Evolutionary conservation across 2,113 vertebrate species (phyloP).

Genomic region (Lampris megalopsis): DNA sequence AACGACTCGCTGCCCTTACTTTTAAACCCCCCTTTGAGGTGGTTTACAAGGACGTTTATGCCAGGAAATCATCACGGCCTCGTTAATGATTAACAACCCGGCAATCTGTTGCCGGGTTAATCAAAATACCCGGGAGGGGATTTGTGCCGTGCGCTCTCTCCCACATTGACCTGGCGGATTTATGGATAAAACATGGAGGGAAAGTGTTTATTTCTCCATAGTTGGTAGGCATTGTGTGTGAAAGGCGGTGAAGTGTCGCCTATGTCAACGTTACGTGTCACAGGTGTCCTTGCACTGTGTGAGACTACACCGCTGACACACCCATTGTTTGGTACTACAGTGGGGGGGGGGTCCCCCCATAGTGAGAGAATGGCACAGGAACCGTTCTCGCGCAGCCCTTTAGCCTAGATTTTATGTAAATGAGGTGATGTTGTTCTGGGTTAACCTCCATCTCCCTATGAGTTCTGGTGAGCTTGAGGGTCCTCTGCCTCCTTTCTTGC

Average conservation of each 20-base stretch:
- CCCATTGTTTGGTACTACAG: slow-evolving; percentile 24
- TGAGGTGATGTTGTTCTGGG: not conserved
- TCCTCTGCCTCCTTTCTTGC: not conserved
- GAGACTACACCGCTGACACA: slow-evolving; percentile 4
- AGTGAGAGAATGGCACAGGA: not conserved
- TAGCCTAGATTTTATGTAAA: not conserved
- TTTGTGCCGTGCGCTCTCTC: not conserved
- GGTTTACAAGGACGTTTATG: slow-evolving; percentile 59
- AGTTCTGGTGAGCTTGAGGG: slow-evolving; percentile 19
- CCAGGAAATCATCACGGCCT: slow-evolving; percentile 53
- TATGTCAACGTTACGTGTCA: not conserved
- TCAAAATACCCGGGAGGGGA: not conserved
- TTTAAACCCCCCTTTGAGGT: slow-evolving; percentile 51
- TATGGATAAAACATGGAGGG: not conserved
- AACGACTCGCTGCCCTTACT: slow-evolving; percentile 12
- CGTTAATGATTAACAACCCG: slow-evolving; percentile 77
- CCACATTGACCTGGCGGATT: not conserved
- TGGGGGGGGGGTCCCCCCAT: not conserved
- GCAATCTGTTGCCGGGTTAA: slow-evolving; percentile 65
- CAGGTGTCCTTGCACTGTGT: not conserved
- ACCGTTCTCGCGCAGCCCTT: not conserved
- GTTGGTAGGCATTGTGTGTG: not conserved
- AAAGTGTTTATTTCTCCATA: not conserved
- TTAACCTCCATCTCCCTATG: slow-evolving; percentile 37
- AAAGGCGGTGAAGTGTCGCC: not conserved